phyloP scores from a whole-genome alignment of 2,888 invertebrate species.

The Hypomecis punctinalis region DNA sequence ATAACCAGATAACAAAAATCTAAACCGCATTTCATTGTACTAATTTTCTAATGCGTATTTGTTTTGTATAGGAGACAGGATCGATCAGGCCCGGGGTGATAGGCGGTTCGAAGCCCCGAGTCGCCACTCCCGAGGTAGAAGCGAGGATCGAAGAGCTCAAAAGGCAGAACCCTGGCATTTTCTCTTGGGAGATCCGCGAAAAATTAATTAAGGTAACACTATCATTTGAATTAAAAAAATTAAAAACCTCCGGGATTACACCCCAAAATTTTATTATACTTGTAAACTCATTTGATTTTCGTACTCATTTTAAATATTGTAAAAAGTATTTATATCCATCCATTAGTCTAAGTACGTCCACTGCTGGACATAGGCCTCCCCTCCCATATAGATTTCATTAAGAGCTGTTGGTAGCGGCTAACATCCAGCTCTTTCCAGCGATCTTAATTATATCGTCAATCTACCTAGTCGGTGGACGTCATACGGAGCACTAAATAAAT shows the following conservation, averaged over 20 bases:
- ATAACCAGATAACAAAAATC: background rate
- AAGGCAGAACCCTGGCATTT: slow-evolving; percentile 96
- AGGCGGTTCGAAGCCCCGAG: slow-evolving; percentile 96
- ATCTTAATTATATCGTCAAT: too few relatives aligned
- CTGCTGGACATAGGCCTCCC: too few relatives aligned
- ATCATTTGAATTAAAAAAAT: background rate
- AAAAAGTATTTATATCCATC: too few relatives aligned
- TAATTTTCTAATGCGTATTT: slow-evolving; percentile 14
- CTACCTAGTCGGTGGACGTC: too few relatives aligned
- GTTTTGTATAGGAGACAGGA: slow-evolving; percentile 92
- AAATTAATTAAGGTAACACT: slow-evolving; percentile 90
- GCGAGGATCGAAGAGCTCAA: slow-evolving; percentile 95
- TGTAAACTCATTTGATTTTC: too few relatives aligned
- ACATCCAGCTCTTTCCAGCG: too few relatives aligned
- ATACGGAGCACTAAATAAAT: too few relatives aligned
- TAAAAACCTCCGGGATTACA: background rate
- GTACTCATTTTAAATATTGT: too few relatives aligned
- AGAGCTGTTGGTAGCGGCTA: too few relatives aligned
- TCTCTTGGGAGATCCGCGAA: slow-evolving; percentile 98
- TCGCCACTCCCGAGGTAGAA: slow-evolving; percentile 97
- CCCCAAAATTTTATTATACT: too few relatives aligned
- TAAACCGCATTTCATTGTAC: background rate
- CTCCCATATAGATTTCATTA: too few relatives aligned
- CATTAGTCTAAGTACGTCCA: too few relatives aligned
- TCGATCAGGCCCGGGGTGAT: slow-evolving; percentile 97